Evolutionary conservation across 2,113 vertebrate genomes (phyloP).

Genomic region (Podiceps cristatus): DNA sequence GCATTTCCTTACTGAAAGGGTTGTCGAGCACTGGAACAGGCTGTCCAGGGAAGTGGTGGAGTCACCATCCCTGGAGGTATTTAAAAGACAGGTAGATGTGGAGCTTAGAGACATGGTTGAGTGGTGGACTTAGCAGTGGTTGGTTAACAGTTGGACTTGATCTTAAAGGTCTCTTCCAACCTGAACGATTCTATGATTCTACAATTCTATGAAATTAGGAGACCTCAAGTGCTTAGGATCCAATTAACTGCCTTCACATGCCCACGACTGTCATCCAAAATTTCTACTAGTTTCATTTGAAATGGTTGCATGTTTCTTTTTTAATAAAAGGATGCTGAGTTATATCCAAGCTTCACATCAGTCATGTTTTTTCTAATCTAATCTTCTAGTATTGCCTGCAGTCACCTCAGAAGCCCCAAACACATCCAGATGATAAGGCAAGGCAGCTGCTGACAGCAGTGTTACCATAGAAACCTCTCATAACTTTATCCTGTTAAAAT

Average conservation of each 20-base stretch:
- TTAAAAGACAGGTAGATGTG: too few relatives aligned
- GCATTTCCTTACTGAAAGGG: too few relatives aligned
- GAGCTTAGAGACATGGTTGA: too few relatives aligned
- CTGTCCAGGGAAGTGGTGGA: too few relatives aligned
- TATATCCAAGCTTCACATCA: not conserved
- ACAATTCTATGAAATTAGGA: not conserved
- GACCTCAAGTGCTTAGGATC: not conserved
- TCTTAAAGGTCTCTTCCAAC: too few relatives aligned
- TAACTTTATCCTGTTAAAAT: constrained; percentile 2
- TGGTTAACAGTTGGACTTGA: too few relatives aligned
- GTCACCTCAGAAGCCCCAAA: not conserved
- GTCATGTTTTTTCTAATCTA: not conserved
- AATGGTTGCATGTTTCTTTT: not conserved
- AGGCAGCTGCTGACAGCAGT: not conserved
- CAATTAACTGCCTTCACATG: not conserved
- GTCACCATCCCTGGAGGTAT: too few relatives aligned
- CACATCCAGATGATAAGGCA: not conserved
- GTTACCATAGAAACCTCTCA: constrained; percentile 51
- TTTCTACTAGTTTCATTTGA: not conserved
- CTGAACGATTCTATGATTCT: too few relatives aligned
- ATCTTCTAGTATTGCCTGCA: not conserved
- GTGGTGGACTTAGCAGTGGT: too few relatives aligned
- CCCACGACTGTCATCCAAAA: not conserved
- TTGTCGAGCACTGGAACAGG: too few relatives aligned
- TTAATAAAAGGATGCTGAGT: not conserved